Percentiles rank a stretch among this genome's conserved stretches.
These are phyloP conservation scores for Leptopilina boulardi DNA, from an alignment of 1,140 invertebrate genomes.

Conservation along the genomic window DNA sequence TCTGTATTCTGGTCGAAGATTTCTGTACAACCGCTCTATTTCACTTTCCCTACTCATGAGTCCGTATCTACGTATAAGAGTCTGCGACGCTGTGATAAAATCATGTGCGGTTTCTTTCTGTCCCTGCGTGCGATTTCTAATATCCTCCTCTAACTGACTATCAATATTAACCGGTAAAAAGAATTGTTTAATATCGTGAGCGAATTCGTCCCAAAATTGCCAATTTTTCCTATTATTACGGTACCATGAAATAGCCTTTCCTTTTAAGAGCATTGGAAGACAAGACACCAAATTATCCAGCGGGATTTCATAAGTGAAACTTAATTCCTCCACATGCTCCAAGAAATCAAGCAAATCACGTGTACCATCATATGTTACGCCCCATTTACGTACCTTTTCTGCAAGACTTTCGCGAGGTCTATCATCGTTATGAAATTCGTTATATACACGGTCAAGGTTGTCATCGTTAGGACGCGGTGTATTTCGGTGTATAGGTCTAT, in stretches of 20 bases:
- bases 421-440: background rate
- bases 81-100: background rate
- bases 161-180: slow-evolving; percentile 9
- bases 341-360: background rate
- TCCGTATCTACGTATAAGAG: background rate
- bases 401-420: background rate
- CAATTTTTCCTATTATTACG: background rate
- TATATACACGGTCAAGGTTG: background rate
- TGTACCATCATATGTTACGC: background rate
- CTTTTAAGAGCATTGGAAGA: background rate
- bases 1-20: slow-evolving; percentile 1
- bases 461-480: no score
- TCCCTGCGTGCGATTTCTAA: background rate
- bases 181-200: slow-evolving; percentile 39
- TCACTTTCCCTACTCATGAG: background rate
- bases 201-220: background rate
- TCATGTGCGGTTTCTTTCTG: background rate
- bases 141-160: slow-evolving; percentile 32
- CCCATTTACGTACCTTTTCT: background rate
- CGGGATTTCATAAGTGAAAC: background rate
- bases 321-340: background rate
- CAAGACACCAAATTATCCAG: background rate
- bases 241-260: background rate
- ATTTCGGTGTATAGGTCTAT: no score
- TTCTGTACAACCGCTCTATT: slow-evolving; percentile 19